Evolutionary conservation across 2,888 invertebrate genomes (phyloP).

Genomic region (Chrysotoxum bicinctum): DNA sequence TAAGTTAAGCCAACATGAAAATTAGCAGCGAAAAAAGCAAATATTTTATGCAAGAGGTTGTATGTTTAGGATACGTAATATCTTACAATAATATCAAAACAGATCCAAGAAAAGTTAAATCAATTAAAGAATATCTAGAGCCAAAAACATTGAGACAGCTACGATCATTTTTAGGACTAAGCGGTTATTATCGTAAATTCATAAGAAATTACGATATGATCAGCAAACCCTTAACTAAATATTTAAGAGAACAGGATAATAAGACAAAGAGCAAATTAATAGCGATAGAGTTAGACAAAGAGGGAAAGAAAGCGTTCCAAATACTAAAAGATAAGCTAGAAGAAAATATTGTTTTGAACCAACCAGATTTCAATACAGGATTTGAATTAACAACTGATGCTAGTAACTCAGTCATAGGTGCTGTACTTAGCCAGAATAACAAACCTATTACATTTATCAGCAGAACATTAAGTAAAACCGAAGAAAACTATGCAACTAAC

Average conservation of each 20-base stretch:
- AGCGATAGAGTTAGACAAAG: not conserved
- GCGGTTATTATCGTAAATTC: not conserved
- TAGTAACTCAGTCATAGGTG: slow-evolving; percentile 31
- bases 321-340: not conserved
- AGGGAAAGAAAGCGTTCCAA: not conserved
- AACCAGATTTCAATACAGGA: slow-evolving; percentile 20
- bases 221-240: not conserved
- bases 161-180: not conserved
- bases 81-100: not conserved
- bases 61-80: not conserved
- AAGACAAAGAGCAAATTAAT: not conserved
- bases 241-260: not conserved
- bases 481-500: slow-evolving; percentile 73
- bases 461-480: slow-evolving; percentile 27
- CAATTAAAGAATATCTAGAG: not conserved
- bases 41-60: not conserved
- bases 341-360: not conserved
- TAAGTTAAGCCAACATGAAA: not conserved
- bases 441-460: not conserved
- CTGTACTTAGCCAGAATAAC: slow-evolving; percentile 25
- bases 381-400: slow-evolving; percentile 49
- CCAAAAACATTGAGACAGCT: not conserved
- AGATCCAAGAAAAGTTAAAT: not conserved
- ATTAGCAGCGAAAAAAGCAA: not conserved
- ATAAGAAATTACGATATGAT: not conserved